Conservation (phyloP, 2,113 vertebrate genomes). For the Chrysemys picta region DNA sequence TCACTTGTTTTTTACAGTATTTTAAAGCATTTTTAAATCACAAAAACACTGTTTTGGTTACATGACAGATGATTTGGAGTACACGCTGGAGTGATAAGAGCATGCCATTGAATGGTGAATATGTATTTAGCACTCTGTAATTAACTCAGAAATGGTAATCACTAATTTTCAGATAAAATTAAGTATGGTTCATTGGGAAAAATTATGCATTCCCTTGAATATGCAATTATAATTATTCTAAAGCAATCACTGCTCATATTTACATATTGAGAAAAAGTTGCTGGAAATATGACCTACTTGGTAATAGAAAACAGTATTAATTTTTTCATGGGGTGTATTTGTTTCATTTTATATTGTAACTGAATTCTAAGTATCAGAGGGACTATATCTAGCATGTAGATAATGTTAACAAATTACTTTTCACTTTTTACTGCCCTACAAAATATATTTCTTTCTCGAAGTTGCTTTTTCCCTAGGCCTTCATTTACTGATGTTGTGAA, state of each 20-base stretch:
- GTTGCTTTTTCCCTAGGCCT: not conserved
- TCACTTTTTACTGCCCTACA: not conserved
- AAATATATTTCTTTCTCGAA: not conserved
- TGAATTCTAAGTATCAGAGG: constrained; percentile 49
- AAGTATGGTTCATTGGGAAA: constrained; percentile 65
- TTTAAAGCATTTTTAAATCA: constrained; percentile 28
- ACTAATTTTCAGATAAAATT: constrained; percentile 78
- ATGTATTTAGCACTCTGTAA: constrained; percentile 63
- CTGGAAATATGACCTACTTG: constrained; percentile 67
- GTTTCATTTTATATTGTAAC: constrained; percentile 5
- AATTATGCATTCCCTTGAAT: constrained; percentile 67
- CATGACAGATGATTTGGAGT: not conserved
- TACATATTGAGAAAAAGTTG: constrained; percentile 67
- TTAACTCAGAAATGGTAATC: constrained; percentile 75
- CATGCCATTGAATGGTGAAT: constrained; percentile 55
- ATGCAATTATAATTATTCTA: constrained; percentile 79
- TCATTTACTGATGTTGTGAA: not conserved
- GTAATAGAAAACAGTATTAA: constrained; percentile 47
- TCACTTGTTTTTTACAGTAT: not conserved
- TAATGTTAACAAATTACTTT: not conserved
- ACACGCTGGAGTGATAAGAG: constrained; percentile 9
- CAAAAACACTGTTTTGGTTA: constrained; percentile 38
- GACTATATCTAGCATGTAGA: not conserved
- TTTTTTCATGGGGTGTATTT: constrained; percentile 50
- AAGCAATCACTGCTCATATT: constrained; percentile 76